Conservation (phyloP, 2,888 invertebrate species). For the Chloroclystis v-ata region DNA sequence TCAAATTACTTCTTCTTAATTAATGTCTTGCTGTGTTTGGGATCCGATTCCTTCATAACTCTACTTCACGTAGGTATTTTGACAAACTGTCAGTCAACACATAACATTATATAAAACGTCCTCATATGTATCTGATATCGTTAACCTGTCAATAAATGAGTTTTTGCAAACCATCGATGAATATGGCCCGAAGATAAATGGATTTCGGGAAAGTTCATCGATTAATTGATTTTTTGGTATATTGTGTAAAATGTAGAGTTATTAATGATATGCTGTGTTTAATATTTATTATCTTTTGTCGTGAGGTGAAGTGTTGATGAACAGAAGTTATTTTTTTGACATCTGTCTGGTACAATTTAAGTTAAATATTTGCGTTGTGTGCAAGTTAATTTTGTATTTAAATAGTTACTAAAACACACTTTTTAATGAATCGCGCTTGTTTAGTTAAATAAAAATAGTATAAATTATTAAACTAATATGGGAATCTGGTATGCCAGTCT, state of each 20-base stretch:
- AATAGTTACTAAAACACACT: too few relatives aligned
- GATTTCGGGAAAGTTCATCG: constrained; percentile 35
- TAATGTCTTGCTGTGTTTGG: too few relatives aligned
- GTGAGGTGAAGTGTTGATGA: constrained; percentile 3
- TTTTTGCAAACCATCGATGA: constrained; percentile 33
- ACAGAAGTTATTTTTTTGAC: constrained; percentile 4
- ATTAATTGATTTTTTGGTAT: constrained; percentile 41
- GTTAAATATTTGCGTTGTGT: background rate
- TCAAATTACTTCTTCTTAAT: too few relatives aligned
- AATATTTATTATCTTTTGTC: constrained; percentile 18
- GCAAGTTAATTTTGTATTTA: too few relatives aligned
- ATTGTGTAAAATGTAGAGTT: constrained; percentile 27
- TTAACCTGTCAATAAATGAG: constrained; percentile 37
- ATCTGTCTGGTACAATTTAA: background rate
- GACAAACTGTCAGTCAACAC: background rate
- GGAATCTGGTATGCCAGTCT: too few relatives aligned
- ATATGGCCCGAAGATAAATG: constrained; percentile 41
- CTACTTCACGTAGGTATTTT: too few relatives aligned
- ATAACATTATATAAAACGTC: constrained; percentile 1
- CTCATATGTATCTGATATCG: constrained; percentile 27
- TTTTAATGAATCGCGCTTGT: too few relatives aligned
- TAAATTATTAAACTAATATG: too few relatives aligned
- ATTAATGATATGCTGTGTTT: constrained; percentile 21
- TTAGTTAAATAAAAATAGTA: too few relatives aligned
- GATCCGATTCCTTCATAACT: too few relatives aligned